A percentile compares a stretch with the other conserved stretches of the same genome.
Evolutionary conservation across 2,888 invertebrate genomes (phyloP).

Genomic region (Anticlea derivata): DNA sequence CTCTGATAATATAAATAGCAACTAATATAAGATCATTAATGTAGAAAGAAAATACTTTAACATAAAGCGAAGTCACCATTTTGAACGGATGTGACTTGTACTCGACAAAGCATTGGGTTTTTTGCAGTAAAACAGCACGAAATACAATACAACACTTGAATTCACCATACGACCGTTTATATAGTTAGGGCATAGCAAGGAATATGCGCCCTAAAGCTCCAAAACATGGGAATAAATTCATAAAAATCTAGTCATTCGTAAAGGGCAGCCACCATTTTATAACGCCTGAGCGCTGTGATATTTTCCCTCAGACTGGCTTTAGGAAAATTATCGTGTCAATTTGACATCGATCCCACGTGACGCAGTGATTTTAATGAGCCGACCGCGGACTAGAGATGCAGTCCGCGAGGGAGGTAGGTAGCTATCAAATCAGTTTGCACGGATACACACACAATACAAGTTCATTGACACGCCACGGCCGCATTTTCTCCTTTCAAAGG

Average conservation of each 20-base stretch:
- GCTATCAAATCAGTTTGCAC: conserved; percentile 85
- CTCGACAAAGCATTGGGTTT: conserved; percentile 76
- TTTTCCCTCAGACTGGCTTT: conserved; percentile 80
- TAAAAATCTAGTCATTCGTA: conserved; percentile 67
- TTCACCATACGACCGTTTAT: conserved; percentile 47
- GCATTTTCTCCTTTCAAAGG: conserved; percentile 83
- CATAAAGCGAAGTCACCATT: conserved; percentile 85
- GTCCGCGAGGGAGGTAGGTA: conserved; percentile 87
- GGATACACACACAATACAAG: conserved; percentile 85
- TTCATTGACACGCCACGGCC: conserved; percentile 85
- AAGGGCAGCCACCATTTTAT: conserved; percentile 83
- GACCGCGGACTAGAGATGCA: conserved; percentile 85
- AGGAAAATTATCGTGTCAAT: conserved; percentile 84
- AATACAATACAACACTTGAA: conserved; percentile 52
- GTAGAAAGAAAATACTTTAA: no score
- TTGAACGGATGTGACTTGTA: conserved; percentile 84
- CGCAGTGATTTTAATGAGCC: conserved; percentile 88
- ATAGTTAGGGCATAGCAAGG: conserved; percentile 49
- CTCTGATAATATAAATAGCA: no score
- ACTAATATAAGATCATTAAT: no score
- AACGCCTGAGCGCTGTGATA: conserved; percentile 81
- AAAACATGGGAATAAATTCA: conserved; percentile 63
- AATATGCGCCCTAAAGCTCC: conserved; percentile 45
- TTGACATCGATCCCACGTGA: conserved; percentile 90
- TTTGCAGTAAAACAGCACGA: conserved; percentile 48